These are phyloP conservation scores for Staurois parvus DNA, from an alignment of 2,797 vertebrate genomes.

Conservation along the genomic window DNA sequence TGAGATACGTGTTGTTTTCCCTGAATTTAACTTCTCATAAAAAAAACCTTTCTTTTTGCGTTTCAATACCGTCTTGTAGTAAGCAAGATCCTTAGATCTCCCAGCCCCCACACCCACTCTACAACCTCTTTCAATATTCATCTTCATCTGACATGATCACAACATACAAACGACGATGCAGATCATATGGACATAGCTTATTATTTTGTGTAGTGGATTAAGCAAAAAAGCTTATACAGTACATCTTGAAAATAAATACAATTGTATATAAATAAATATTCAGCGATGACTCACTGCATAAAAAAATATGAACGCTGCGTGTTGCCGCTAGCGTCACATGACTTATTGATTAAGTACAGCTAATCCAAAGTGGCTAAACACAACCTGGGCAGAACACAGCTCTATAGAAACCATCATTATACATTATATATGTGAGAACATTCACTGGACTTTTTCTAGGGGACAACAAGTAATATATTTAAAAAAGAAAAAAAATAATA, in stretches of 20 bases:
- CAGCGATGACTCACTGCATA: conserved; percentile 9
- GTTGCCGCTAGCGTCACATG: conserved; percentile 6
- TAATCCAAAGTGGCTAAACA: neutral
- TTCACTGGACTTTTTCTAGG: neutral
- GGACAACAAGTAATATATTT: neutral
- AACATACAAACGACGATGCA: neutral
- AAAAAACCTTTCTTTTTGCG: no score
- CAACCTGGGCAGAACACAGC: neutral
- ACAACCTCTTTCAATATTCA: neutral
- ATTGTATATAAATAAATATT: conserved; percentile 26
- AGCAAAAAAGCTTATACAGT: neutral
- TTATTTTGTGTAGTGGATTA: neutral
- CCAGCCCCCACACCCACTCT: neutral
- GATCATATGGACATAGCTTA: neutral
- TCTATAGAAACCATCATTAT: neutral
- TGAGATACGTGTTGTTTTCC: no score
- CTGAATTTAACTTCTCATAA: no score
- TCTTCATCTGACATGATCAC: neutral
- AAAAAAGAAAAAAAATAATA: neutral
- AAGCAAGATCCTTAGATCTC: no score
- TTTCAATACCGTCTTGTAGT: no score
- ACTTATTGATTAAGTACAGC: conserved; percentile 25
- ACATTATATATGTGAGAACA: neutral
- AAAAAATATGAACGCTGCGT: neutral
- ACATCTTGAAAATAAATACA: neutral